Base-by-base conservation (phyloP, 2,113 vertebrate species). In the Lophotis ruficrista region DNA sequence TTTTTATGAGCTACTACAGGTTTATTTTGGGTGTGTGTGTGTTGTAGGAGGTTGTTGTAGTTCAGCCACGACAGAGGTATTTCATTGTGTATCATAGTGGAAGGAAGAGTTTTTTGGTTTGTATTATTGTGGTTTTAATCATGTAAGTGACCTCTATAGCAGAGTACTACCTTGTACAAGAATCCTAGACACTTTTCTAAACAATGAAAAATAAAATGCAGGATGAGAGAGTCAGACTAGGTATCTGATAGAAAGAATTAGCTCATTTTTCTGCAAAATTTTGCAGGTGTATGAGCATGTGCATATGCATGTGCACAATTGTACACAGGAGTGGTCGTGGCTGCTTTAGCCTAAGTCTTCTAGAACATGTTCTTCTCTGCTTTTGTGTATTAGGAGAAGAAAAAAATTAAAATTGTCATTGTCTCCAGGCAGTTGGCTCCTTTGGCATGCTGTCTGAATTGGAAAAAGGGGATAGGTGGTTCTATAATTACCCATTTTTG, bases 291-390 rank as follows among this genome's bases (percentile, higher is more conserved):
- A 33, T 10, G 7, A 68, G 7, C 5, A 6, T 14, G 3, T 53
- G 12, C 27, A 3, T 35, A 4, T 15, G 33, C 19, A 5, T 3
- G 8, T 48, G 12, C 19, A 23, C 73, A 83, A 75, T 10, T 47
- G 10, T 24, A 54, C 1, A 1, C 21, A 75, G 27, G 22, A 61
- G 8, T 43, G 31, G 7, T 51, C 0, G 0, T 62, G 28, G 11
- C 6, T 79, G 21, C 23, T 89, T 84, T 48, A 75, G 8, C 0
- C 0, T 41, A 81, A 69, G 25, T 43, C 16, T 80, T 22, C 41
- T 64, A 84, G 27, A 87, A 71, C 11, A 28, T 2, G 2, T 38
- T 60, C 7, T 61, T 72, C 25, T 68, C 54, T 78, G 24, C 2
- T 70, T 77, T 54, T 2, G 3, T 38, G 7, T 45, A 86, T 58